These are phyloP conservation scores for Scatophagus argus DNA, from an alignment of 2,113 vertebrate species.

Conservation along the genomic window DNA sequence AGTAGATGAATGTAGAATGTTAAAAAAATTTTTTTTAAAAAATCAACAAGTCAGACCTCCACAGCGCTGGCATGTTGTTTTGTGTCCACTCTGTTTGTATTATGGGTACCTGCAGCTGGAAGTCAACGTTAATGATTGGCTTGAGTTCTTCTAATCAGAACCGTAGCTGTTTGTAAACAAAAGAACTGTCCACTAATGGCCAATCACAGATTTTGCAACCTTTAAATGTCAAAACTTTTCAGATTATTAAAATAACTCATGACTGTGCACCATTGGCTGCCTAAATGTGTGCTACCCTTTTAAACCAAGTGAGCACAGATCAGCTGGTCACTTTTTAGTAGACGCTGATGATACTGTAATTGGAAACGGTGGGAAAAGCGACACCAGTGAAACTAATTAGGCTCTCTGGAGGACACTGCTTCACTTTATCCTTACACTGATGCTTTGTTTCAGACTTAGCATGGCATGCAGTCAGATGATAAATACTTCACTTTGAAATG, in stretches of 20 bases:
- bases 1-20: background rate
- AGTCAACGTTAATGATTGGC: conserved; percentile 63
- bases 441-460: conserved; percentile 66
- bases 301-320: conserved; percentile 7
- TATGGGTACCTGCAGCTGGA: background rate
- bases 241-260: background rate
- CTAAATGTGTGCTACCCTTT: background rate
- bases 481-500: conserved; percentile 4
- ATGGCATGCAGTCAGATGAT: conserved; percentile 77
- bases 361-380: conserved; percentile 53
- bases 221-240: background rate
- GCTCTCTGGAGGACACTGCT: conserved; percentile 30
- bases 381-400: conserved; percentile 55
- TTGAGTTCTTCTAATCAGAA: conserved; percentile 6
- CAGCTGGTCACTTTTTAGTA: conserved; percentile 33
- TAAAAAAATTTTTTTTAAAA: background rate
- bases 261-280: background rate
- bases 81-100: conserved; percentile 16
- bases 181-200: background rate
- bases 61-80: background rate
- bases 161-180: conserved; percentile 43
- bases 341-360: conserved; percentile 34
- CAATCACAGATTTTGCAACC: conserved; percentile 8
- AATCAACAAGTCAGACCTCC: background rate
- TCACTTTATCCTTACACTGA: conserved; percentile 50